phyloP scores from a whole-genome alignment of 2,797 vertebrate species.

The Pangasius larnaudii region DNA sequence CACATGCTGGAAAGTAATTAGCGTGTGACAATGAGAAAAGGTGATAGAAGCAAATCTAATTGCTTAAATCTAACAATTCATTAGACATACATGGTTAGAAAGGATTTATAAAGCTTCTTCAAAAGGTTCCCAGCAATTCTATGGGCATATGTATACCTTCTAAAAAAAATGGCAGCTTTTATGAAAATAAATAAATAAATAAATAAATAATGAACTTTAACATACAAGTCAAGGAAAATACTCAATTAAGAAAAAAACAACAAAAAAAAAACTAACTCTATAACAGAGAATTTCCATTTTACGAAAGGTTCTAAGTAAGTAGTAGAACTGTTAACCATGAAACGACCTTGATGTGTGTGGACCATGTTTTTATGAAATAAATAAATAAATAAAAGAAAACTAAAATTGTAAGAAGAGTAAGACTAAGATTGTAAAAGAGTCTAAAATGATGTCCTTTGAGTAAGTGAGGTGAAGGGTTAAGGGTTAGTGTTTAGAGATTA shows the following conservation, averaged over 20 bases:
- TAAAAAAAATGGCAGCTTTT: not conserved
- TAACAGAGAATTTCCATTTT: not conserved
- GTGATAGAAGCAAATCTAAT: not conserved
- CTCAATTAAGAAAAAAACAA: not conserved
- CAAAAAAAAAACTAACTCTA: no score
- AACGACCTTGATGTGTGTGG: not conserved
- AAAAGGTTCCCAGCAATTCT: not conserved
- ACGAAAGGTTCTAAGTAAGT: no score
- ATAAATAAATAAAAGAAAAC: not conserved
- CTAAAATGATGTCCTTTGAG: not conserved
- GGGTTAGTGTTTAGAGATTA: not conserved
- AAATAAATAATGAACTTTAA: not conserved
- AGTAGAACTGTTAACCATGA: not conserved
- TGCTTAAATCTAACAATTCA: not conserved
- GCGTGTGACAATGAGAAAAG: not conserved
- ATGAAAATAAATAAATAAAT: not conserved
- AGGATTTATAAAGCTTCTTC: not conserved
- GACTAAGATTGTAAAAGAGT: no score
- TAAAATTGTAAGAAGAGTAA: not conserved
- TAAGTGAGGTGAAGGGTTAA: not conserved
- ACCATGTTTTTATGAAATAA: not conserved
- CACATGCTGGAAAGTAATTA: not conserved
- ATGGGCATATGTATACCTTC: not conserved
- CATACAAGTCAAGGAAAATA: not conserved
- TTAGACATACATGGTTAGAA: not conserved